These are phyloP conservation scores for Cantharis flavilabris DNA, from an alignment of 2,888 invertebrate genomes.

Conservation along the genomic window DNA sequence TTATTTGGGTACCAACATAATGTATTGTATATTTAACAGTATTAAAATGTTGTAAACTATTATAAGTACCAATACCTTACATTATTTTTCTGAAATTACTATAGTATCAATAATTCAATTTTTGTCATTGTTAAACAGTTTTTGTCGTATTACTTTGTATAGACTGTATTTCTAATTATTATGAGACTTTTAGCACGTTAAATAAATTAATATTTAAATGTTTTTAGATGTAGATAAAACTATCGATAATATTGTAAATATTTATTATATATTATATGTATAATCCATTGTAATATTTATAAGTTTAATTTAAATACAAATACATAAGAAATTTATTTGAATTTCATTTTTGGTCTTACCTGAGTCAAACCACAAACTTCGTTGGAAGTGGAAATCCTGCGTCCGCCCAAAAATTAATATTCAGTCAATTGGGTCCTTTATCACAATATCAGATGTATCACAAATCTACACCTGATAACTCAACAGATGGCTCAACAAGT, in stretches of 20 bases:
- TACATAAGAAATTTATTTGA: neutral
- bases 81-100: neutral
- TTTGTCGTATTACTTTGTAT: neutral
- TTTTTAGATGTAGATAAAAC: conserved; percentile 16
- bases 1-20: neutral
- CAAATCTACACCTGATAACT: no score
- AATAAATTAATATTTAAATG: conserved; percentile 13
- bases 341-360: no score
- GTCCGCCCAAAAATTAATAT: no score
- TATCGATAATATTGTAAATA: conserved; percentile 23
- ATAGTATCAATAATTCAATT: neutral
- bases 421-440: no score
- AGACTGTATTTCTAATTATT: neutral
- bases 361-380: no score
- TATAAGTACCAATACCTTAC: neutral
- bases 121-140: neutral
- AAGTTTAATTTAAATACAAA: neutral
- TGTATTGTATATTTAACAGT: neutral
- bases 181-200: conserved; percentile 25
- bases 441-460: no score
- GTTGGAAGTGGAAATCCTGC: no score
- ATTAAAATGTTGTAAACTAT: neutral
- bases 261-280: neutral
- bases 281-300: conserved; percentile 2
- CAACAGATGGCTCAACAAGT: no score